Base-by-base conservation (phyloP, 2,797 vertebrate genomes). In the Gambelia wislizenii region DNA sequence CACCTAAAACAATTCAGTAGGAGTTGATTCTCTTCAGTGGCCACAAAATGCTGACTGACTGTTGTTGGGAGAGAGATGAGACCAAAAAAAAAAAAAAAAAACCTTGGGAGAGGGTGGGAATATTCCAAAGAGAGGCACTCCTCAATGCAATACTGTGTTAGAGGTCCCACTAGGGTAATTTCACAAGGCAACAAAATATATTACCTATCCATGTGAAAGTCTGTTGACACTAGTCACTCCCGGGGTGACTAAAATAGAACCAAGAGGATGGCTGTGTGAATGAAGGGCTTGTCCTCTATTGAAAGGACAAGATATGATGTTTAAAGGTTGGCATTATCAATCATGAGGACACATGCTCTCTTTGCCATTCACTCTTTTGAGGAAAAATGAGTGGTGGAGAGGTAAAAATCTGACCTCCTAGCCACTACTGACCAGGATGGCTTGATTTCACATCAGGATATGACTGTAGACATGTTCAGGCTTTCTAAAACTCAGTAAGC, bases 321-420 rank as follows among this genome's bases (percentile, higher is more conserved):
- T 89, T 67, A 84, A 86, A 88, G 85, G 13, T 30, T 70, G 25
- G 2, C 64, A 47, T 92, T 78, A 74, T 25, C 74, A 47, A 10
- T 20, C 42, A 42, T 76, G 30, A 12, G 30, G 64, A 33, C 30
- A 33, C 42, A 44, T 47, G 0, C 42, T 44, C 8, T 44, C 42
- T 44, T 47, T 76, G n/a, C 69, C 69, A 70, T 36, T 70, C 69
- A 70, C 13, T 70, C 69, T 14, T 70, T 16, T 70, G 5, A 18
- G 69, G n/a, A 14, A 36, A 70, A 70, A 36, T 70, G 12, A n/a
- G 10, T 33, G 10, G 10, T 33, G 10, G 33, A 14, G 9, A 69
- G 12, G 7, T 27, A 25, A 69, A 69, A 69, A 33, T 13, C 7
- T 33, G 8, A 69, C 64, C 30, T n/a, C 69, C 12, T 70, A 70